A percentile compares a stretch with the other conserved stretches of the same genome.
phyloP scores from a whole-genome alignment of 2,888 invertebrate genomes.

The Lasioglossum malachurum region DNA sequence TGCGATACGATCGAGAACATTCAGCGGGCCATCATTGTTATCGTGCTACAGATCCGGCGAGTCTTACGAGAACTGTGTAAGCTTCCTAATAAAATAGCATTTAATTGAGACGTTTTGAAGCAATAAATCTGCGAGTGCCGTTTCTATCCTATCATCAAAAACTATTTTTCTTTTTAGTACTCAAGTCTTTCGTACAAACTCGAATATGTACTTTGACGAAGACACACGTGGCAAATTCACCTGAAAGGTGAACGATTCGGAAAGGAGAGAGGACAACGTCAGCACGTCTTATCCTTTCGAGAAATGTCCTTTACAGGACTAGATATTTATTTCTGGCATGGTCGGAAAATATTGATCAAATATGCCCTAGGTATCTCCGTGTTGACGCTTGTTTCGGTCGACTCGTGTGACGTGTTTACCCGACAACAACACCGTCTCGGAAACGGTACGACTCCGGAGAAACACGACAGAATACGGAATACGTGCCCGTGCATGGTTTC shows the following conservation, averaged over 20 bases:
- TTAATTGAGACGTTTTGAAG: conserved; percentile 37
- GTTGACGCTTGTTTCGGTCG: conserved; percentile 6
- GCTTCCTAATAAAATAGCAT: conserved; percentile 62
- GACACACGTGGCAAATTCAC: background rate
- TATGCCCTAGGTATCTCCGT: conserved; percentile 27
- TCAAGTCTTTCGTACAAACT: background rate
- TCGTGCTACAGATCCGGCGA: conserved; percentile 46
- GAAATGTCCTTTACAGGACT: conserved; percentile 9
- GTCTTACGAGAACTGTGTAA: conserved; percentile 58
- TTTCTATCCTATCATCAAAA: background rate
- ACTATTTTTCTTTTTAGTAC: background rate
- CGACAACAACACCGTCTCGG: background rate
- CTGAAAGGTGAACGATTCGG: background rate
- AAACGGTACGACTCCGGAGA: background rate
- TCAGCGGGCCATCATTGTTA: conserved; percentile 32
- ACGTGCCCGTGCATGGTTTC: background rate
- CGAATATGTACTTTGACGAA: background rate
- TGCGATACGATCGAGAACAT: conserved; percentile 17
- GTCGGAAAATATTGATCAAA: conserved; percentile 60
- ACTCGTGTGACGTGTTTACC: background rate
- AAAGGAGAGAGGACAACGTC: background rate
- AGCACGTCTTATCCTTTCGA: background rate
- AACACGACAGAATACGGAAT: background rate
- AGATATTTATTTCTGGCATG: conserved; percentile 17
- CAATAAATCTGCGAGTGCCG: background rate